phyloP scores from a whole-genome alignment of 2,888 invertebrate species.

The Cryptophagus acutangulus region DNA sequence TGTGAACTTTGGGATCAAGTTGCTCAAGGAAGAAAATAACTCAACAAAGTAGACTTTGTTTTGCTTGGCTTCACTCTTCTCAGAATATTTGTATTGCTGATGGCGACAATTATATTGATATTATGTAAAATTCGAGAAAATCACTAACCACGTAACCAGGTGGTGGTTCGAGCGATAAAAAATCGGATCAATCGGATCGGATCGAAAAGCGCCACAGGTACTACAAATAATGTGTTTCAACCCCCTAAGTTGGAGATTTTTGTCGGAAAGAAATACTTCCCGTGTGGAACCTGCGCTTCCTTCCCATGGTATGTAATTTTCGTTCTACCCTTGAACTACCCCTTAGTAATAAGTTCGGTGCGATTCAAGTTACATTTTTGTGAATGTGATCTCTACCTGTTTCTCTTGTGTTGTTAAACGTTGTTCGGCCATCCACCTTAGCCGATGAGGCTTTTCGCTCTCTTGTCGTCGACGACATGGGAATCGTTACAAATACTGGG shows the following conservation, averaged over 20 bases:
- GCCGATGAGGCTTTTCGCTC: too few relatives aligned
- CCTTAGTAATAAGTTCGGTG: neutral
- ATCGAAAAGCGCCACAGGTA: slow-evolving; percentile 2
- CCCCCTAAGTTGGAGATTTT: too few relatives aligned
- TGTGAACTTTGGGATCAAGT: slow-evolving; percentile 19
- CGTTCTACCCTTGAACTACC: neutral
- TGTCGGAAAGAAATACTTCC: too few relatives aligned
- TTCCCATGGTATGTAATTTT: neutral
- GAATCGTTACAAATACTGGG: slow-evolving; percentile 1
- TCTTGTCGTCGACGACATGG: too few relatives aligned
- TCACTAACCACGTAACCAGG: too few relatives aligned
- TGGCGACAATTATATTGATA: slow-evolving; percentile 30
- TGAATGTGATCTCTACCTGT: slow-evolving; percentile 2
- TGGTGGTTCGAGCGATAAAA: too few relatives aligned
- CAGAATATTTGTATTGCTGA: too few relatives aligned
- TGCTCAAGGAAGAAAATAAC: slow-evolving; percentile 24
- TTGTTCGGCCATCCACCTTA: neutral
- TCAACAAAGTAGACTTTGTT: slow-evolving; percentile 27
- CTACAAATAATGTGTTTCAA: neutral
- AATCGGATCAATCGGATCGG: too few relatives aligned
- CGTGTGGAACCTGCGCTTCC: slow-evolving; percentile 1
- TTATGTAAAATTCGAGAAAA: slow-evolving; percentile 32
- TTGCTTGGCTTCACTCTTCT: slow-evolving; percentile 19
- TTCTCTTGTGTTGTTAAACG: too few relatives aligned
- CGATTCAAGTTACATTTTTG: slow-evolving; percentile 1